phyloP scores from a whole-genome alignment of 2,888 invertebrate genomes.

The Chrysolina americana region DNA sequence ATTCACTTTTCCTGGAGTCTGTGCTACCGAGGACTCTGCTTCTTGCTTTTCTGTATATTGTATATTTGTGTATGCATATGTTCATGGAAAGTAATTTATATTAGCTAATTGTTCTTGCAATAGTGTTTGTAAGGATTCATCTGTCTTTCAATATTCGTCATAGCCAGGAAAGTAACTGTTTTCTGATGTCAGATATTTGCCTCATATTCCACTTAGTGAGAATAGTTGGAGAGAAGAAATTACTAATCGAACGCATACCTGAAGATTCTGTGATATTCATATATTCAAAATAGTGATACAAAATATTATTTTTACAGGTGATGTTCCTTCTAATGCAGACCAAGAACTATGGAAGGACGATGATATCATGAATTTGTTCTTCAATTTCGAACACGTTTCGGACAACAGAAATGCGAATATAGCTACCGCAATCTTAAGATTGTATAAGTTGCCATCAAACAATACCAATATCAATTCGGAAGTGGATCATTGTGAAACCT shows the following conservation, averaged over 20 bases:
- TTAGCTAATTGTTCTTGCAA: too few species aligned
- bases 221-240: neutral
- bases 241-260: conserved; percentile 1
- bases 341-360: conserved; percentile 72
- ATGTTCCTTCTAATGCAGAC: conserved; percentile 72
- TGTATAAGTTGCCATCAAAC: conserved; percentile 70
- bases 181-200: too few species aligned
- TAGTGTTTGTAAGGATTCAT: too few species aligned
- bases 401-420: conserved; percentile 69
- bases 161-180: too few species aligned
- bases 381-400: conserved; percentile 70
- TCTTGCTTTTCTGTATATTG: too few species aligned
- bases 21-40: too few species aligned
- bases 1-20: too few species aligned
- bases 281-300: neutral
- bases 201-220: too few species aligned
- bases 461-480: conserved; percentile 55
- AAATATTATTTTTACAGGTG: conserved; percentile 68
- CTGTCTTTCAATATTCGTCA: too few species aligned
- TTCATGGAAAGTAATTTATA: too few species aligned
- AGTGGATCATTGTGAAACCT: conserved; percentile 54
- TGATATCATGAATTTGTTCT: conserved; percentile 73
- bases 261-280: too few species aligned
- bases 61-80: too few species aligned
- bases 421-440: conserved; percentile 71